Base-by-base conservation (phyloP, 2,113 vertebrate species). In the Clarias batrachus region DNA sequence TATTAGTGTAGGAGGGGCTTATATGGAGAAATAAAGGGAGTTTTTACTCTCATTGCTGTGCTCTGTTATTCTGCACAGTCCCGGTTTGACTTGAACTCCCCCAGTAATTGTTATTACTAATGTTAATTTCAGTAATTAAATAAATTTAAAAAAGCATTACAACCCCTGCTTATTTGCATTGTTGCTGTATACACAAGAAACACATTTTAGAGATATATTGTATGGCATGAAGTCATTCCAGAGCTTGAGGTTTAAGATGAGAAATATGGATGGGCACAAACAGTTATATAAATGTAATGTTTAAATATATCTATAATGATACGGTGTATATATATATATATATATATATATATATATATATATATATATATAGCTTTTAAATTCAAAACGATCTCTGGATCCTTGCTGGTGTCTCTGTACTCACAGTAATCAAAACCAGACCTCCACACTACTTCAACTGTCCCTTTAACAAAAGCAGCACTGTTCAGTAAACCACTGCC, bases 391-490 rank as follows among this genome's bases (percentile, higher is more conserved):
- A 70, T 70, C 70, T 41, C 8, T 41, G 70, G 70, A 73, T 21
- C 9, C 68, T 0, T 6, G 6, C 27, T 68, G 19, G 54, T 41
- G 41, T 84, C 16, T 73, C 70, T 25, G 83, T 59, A 41, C 30
- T 57, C 74, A 57, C 48, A 56, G 7, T 27, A 84, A 80, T 80
- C 56, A 77, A 52, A 62, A 80, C 73, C 81, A 86, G 85, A 25
- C 74, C 6, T 59, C 54, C 19, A 80, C 13, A 30, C 12, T 25
- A 63, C 9, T 30, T 81, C 4, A 83, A 11, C 16, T 73, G 25
- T 57, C 63, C 19, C 65, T 56, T 54, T 23, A 85, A 88, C 83
- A 66, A 79, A 88, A 79, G 62, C 62, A 23, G 70, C 52, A 16
- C 59, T 74, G 84, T 78, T 65, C 48, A 21, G 14, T 21, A 85